Evolutionary conservation across 2,113 vertebrate genomes (phyloP), one percentile per base, ranked within the genome.

Genomic region (Phyllostomus hastatus): DNA sequence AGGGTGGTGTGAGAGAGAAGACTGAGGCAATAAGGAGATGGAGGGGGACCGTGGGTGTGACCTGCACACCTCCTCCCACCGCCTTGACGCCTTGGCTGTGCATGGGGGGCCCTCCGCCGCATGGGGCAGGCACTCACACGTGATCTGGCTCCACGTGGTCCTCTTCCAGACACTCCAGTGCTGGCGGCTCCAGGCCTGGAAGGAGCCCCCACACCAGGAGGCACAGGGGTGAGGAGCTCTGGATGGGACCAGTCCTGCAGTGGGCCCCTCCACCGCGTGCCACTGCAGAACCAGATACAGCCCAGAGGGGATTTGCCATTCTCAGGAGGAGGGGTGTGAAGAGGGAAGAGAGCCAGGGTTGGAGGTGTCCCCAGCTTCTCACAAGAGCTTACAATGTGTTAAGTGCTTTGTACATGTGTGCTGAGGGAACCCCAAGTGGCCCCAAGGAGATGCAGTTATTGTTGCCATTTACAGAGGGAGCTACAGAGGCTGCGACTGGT

Each of bases 91-190:
- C 2, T 1, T 1, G 16, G 26, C 46, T 9, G 26, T 33, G 35
- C 67, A 0, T 26, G 0, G 52, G 57, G 64, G 19, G 59, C 52
- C 5, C 33, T 50, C 66, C 7, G 2, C 46, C 0, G 0, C 0
- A 4, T 0, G 5, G 46, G 43, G 26, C n/a, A 7, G 91, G 94
- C 79, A 98, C 99, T 89, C 98, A 99, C 99, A 98, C 98, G 0
- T 98, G 98, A 43, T 98, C 97, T 1, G 98, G 98, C 98, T 96
- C 98, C 98, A 98, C 98, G 0, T 96, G 99, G 97, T 98, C 99
- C 97, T 98, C 99, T 98, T 98, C 98, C 94, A 98, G 83, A 57
- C 94, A 83, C 83, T 98, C 98, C 97, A 98, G 88, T 54, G 78
- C 95, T 0, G 98, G 98, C 0, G 97, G 89, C 72, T 97, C 97